Conservation (phyloP, 2,113 vertebrate genomes). For the Mustela lutreola region DNA sequence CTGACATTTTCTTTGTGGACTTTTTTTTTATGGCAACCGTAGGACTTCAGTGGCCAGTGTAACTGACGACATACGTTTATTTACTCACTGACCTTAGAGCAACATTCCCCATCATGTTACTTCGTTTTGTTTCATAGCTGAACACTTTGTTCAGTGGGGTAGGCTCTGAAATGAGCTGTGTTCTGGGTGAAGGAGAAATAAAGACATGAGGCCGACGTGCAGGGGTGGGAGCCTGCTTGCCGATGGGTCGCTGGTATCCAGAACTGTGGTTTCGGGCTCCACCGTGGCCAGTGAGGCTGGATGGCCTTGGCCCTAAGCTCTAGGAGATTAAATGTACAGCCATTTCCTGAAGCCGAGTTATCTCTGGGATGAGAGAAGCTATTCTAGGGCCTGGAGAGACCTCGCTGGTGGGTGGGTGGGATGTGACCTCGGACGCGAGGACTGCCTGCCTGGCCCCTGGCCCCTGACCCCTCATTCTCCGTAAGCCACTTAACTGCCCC, state of each 20-base stretch:
- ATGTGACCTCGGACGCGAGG: slow-evolving; percentile 62
- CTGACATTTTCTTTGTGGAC: slow-evolving; percentile 66
- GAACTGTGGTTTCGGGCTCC: background rate
- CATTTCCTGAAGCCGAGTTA: slow-evolving; percentile 73
- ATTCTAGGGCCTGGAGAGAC: slow-evolving; percentile 58
- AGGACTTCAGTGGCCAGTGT: slow-evolving; percentile 57
- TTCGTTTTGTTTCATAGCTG: slow-evolving; percentile 69
- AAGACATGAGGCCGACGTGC: background rate
- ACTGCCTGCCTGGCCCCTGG: background rate
- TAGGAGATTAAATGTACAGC: slow-evolving; percentile 68
- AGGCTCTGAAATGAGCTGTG: slow-evolving; percentile 58
- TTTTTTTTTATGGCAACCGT: slow-evolving; percentile 48
- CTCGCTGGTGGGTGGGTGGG: slow-evolving; percentile 67
- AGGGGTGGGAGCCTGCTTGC: background rate
- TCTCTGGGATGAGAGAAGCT: slow-evolving; percentile 69
- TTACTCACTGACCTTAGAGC: slow-evolving; percentile 63
- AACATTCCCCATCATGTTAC: slow-evolving; percentile 52
- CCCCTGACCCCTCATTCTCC: background rate
- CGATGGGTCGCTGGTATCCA: background rate
- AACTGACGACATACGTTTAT: slow-evolving; percentile 73
- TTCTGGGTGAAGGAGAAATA: slow-evolving; percentile 42
- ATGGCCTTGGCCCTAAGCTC: slow-evolving; percentile 50
- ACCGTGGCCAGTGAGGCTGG: background rate
- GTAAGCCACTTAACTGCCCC: slow-evolving; percentile 43
- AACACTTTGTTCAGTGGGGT: slow-evolving; percentile 13